Conservation (phyloP, 2,888 invertebrate species). For the Tipula confusa region DNA sequence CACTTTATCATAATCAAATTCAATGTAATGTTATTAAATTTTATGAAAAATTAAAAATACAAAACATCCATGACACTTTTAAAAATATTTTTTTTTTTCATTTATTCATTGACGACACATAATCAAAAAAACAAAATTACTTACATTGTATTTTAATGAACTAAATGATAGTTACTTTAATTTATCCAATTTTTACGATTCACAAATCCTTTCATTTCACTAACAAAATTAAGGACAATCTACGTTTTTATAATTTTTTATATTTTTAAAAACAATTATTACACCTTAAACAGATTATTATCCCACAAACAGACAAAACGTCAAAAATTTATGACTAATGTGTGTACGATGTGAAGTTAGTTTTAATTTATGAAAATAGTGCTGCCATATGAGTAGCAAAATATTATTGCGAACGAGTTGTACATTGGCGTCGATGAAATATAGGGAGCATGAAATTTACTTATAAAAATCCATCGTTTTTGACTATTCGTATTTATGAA, state of each 20-base stretch:
- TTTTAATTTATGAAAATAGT: not conserved
- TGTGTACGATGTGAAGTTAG: not conserved
- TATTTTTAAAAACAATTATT: not conserved
- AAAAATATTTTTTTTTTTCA: not conserved
- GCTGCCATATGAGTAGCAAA: not conserved
- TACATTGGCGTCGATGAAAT: too few species aligned
- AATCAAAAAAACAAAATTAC: not conserved
- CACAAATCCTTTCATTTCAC: not conserved
- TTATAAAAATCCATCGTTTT: too few species aligned
- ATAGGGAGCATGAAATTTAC: too few species aligned
- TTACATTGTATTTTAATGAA: slow-evolving; percentile 25
- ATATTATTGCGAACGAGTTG: too few species aligned
- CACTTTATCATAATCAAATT: not conserved
- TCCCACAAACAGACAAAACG: slow-evolving; percentile 25
- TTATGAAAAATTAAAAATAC: not conserved
- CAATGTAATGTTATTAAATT: not conserved
- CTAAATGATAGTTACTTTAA: not conserved
- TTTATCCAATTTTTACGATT: slow-evolving; percentile 25
- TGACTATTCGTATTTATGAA: too few species aligned
- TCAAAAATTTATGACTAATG: slow-evolving; percentile 6
- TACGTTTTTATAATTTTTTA: not conserved
- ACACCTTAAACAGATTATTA: slow-evolving; percentile 1
- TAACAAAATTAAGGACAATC: slow-evolving; percentile 4
- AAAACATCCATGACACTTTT: slow-evolving; percentile 20
- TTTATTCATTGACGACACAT: not conserved